Evolutionary conservation across 2,888 invertebrate genomes (phyloP), one percentile per base, ranked within the genome.

Genomic region (Parthenolecanium corni): DNA sequence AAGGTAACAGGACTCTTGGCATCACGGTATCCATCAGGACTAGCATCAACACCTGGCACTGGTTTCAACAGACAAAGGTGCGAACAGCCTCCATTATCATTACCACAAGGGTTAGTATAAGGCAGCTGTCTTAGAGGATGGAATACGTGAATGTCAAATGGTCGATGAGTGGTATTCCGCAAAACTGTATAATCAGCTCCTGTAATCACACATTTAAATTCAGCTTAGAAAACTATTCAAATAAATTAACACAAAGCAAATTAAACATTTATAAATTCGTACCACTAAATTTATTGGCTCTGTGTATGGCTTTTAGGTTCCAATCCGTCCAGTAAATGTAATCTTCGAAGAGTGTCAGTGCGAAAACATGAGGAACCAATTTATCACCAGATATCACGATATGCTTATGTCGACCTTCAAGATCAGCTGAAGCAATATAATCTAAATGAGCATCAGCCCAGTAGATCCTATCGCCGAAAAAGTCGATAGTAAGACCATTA

Each of bases 361-460:
- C 95, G 70, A 95, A 98, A 0, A 96, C 93, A 73, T 98, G 97
- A 0, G 97, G 96, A 0, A 96, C 94, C 52, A 68, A 44, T 65
- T 68, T 77, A 2, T 78, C 74, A 0, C 91, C 91, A 0, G 86
- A 84, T 2, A 94, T 71, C 0, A 87, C 90, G 61, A 86, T 81
- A 71, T 89, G 88, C 3, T 91, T 79, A 71, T 92, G 85, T 67
- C 81, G 82, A 1, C 97, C 97, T 75, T 96, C 92, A 66, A 97
- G 79, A 74, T 96, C 92, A 1, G 91, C 83, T 68, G 88, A 91
- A 40, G 95, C 97, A 56, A 98, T 94, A 72, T 96, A 96, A 73
- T 98, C 95, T 68, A 97, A 79, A 76, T 96, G 96, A 68, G 97
- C 97, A 73, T 98, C 98, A 0, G 96, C 97, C 88, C 91, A 98